Evolutionary conservation across 2,797 vertebrate species (phyloP), one percentile per base, ranked within the genome.

Genomic region (Crocidura indochinensis): DNA sequence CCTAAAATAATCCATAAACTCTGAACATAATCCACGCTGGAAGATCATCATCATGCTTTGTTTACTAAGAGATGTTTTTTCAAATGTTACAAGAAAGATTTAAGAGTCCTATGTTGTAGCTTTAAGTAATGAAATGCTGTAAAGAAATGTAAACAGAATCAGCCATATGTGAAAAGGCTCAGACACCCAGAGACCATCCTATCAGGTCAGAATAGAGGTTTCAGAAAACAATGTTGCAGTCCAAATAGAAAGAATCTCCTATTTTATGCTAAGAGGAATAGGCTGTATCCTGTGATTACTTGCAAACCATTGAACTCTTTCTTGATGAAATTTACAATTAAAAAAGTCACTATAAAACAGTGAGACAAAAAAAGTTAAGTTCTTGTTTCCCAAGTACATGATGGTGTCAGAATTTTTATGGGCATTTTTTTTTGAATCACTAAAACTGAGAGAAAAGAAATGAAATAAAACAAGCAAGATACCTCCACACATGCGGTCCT

Each of bases 271-370:
- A 65, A 64, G n/a, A 4, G 14, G 9, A 10, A 38, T 49, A 12
- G 7, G 19, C 29, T 68, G 17, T 53, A 19, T n/a, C 3, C 20
- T 15, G 14, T 14, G 27, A 64, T 44, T 44, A 47, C 29, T 68
- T n/a, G 17, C 0, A 0, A 92, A 47, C 15, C 47, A 67, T 1
- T 69, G 2, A 60, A 60, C 19, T 20, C 19, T 60, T 60, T 60
- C 19, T 20, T 60, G 56, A 17, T 60, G 17, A 60, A 60, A 20
- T 46, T 75, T 68, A 84, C 15, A 20, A 44, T 85, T 29, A 19
- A 65, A 60, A 88, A 84, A 86, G 24, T 62, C 67, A 80, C 12
- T 29, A 67, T 44, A 80, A 72, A 65, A 46, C 24, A 68, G 64
- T 2, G 78, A 14, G n/a, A 17, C 76, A 90, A n/a, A 53, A 53